Evolutionary conservation across 2,888 invertebrate genomes (phyloP).

Genomic region (Tiliacea citrago): DNA sequence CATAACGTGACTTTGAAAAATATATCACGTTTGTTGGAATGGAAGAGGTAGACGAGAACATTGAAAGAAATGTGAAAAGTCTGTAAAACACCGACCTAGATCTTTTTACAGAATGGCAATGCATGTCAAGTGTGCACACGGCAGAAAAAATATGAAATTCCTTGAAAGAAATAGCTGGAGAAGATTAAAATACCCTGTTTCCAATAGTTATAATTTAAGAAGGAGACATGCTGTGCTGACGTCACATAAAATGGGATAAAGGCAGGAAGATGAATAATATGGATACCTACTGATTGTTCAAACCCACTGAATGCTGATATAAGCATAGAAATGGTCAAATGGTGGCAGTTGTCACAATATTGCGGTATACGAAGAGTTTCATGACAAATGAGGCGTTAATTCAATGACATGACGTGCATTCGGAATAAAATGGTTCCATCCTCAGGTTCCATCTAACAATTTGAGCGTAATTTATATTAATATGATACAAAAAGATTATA

Average conservation of each 20-base stretch:
- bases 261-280: background rate
- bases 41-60: background rate
- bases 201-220: background rate
- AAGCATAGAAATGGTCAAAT: no score
- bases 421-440: no score
- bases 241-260: no score
- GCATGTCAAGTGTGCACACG: background rate
- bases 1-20: constrained; percentile 26
- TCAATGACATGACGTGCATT: no score
- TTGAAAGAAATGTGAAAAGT: background rate
- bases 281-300: no score
- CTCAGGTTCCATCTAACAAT: no score
- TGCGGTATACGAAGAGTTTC: background rate
- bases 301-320: no score
- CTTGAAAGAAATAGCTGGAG: background rate
- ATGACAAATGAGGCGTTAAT: background rate
- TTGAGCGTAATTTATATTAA: no score
- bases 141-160: background rate
- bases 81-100: background rate
- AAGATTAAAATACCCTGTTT: background rate
- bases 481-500: no score
- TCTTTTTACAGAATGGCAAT: no score
- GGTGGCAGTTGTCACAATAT: no score
- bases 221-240: background rate
- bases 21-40: constrained; percentile 4